Conservation (phyloP, 2,888 invertebrate species). For the Trichopoda pennipes region DNA sequence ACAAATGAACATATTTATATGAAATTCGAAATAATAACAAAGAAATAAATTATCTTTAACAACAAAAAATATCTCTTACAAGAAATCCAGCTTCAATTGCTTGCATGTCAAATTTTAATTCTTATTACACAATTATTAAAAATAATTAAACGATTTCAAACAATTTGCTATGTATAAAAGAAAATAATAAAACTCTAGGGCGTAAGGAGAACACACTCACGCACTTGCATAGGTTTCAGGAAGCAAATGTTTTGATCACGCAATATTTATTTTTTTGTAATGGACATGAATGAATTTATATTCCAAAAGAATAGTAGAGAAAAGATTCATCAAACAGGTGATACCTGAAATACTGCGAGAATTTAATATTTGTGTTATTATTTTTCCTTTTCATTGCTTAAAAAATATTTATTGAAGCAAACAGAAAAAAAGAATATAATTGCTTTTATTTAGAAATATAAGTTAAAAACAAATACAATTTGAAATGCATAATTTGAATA, state of each 20-base stretch:
- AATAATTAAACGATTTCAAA: no score
- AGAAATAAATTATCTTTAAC: no score
- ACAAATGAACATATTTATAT: no score
- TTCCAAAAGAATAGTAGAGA: slow-evolving; percentile 16
- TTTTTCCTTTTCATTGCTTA: slow-evolving; percentile 6
- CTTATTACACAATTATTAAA: no score
- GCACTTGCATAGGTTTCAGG: slow-evolving; percentile 70
- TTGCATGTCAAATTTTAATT: no score
- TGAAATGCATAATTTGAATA: slow-evolving; percentile 51
- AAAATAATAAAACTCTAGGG: background rate
- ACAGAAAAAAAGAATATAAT: background rate
- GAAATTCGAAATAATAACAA: no score
- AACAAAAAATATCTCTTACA: no score
- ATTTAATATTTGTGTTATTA: slow-evolving; percentile 15
- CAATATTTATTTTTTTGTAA: slow-evolving; percentile 69
- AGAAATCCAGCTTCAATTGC: no score
- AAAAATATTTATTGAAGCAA: background rate
- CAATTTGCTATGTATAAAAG: no score
- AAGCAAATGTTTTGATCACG: slow-evolving; percentile 78
- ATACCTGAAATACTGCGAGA: slow-evolving; percentile 32
- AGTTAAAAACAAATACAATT: slow-evolving; percentile 17
- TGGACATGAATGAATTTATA: background rate
- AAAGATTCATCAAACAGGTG: slow-evolving; percentile 65
- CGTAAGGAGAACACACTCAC: background rate
- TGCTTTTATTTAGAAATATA: slow-evolving; percentile 7